Base-by-base conservation (phyloP, 2,888 invertebrate species). In the Agriopis leucophaearia region DNA sequence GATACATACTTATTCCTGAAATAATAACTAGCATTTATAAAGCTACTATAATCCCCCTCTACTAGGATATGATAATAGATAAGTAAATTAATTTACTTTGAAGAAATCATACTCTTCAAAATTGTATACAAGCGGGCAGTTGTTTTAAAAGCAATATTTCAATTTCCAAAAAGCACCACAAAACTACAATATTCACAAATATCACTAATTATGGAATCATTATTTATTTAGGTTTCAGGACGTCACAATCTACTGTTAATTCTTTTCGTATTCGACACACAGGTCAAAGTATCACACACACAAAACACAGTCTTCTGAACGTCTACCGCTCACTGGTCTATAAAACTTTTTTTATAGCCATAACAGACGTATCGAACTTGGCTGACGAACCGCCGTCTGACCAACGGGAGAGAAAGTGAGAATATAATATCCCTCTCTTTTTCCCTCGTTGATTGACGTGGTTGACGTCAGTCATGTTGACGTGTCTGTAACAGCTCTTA, bases 251-350 rank as follows among this genome's bases (percentile, higher is more conserved):
- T 45, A 6, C 8, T 60, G 65, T 73, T 76, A 76, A 38, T 68
- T 61, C 61, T 72, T 69, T 73, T 62, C 67, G 71, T 47, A 36
- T n/a, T 73, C 70, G 71, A 48, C 69, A 79, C 70, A 76, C 70
- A 59, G 66, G 74, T 79, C 77, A 76, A 74, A 80, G 84, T 88
- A 87, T 87, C 83, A 83, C 78, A 88, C 88, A 88, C 88, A 88
- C 87, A 88, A 86, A 90, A 89, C 87, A 89, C 90, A 90, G 87
- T 88, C 86, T 88, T 82, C 55, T 66, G 52, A 67, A 78, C 83
- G 83, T 78, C 74, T 66, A 69, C 70, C 73, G 81, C 78, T 89
- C 82, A 87, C 83, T 77, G 77, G 73, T 64, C 55, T n/a, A 38
- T 1, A 56, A 10, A 38, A 38, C 27, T 3, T 27, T 2, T 27